Evolutionary conservation across 1,140 invertebrate genomes (phyloP).

Genomic region (Drosophila parvula): DNA sequence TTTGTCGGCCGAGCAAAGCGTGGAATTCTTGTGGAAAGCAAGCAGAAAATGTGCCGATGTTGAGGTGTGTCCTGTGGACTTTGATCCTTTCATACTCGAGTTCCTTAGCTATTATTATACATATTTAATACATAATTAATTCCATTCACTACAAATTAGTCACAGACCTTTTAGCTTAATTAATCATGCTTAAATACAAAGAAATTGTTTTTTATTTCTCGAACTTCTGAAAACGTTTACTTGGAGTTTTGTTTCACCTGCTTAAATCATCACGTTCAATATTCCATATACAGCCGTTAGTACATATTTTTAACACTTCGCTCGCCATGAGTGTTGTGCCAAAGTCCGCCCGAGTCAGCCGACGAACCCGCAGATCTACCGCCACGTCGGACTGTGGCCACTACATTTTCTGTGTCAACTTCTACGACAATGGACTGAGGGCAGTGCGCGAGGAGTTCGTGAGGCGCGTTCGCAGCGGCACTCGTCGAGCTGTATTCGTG

Average conservation of each 20-base stretch:
- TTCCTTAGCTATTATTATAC: background rate
- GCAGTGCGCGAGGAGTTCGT: conserved; percentile 66
- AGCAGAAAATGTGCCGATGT: too few relatives aligned
- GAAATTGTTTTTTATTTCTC: background rate
- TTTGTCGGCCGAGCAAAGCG: too few relatives aligned
- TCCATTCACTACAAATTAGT: background rate
- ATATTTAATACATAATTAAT: too few relatives aligned
- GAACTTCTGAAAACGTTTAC: background rate
- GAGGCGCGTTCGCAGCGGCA: conserved; percentile 41
- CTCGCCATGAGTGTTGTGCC: conserved; percentile 24
- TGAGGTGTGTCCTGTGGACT: too few relatives aligned
- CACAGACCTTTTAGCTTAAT: background rate
- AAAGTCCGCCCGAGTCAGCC: conserved; percentile 13
- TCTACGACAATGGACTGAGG: conserved; percentile 58
- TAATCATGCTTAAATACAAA: background rate
- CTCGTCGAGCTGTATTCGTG: conserved; percentile 57
- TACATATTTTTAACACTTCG: conserved; percentile 14
- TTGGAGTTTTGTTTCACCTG: conserved; percentile 23
- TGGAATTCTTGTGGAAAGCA: too few relatives aligned
- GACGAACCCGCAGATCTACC: conserved; percentile 2
- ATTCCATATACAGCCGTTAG: conserved; percentile 1
- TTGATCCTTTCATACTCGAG: background rate
- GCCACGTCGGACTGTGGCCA: background rate
- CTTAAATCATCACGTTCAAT: conserved; percentile 7
- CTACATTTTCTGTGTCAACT: conserved; percentile 64